Base-by-base conservation (phyloP, 1,140 invertebrate species). In the Tetramorium parvispinum region DNA sequence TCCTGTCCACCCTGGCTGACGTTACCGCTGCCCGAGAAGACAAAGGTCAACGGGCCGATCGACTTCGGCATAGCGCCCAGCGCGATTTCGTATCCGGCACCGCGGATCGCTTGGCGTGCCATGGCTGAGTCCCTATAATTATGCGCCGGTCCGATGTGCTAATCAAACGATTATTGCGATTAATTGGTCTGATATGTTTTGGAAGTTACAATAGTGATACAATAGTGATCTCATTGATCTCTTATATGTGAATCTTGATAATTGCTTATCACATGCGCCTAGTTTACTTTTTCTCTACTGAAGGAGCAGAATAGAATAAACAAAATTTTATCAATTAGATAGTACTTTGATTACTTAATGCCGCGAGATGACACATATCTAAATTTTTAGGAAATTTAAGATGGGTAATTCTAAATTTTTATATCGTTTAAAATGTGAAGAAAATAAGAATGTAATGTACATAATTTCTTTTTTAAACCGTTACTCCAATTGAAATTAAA, bases 111-210 rank as follows among this genome's bases (percentile, higher is more conserved):
- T 95, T 99, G 99, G 40, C 98, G 96, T 0, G 99, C 99, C 98
- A 99, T 99, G 85, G 98, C 98, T 0, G 98, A 99, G 94, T 99
- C 99, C 27, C 99, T 96, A 95, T 99, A 99, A 94, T 99, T 99
- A 92, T 99, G 99, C 0, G 99, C 98, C 18, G 98, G 98, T 8
- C 99, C 99, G 87, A 99, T 98, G 93, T 99, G 98, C 97, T 98
- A 92, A n/a, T 92, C 83, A 87, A 88, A 89, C 87, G 57, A 61
- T 71, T 8, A 87, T 32, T 46, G 21, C 18, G 0, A 16, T 85
- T 76, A 59, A 63, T 68, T 6, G 7, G n/a, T 51, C 18, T 16
- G 18, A 59, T 76, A 37, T 46, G 49, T 32, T 46, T 0, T 32
- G 32, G 8, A 51, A 66, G 37, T 66, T 11, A 2, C 32, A 66